Base-by-base conservation (phyloP, 2,797 vertebrate species). In the Danio jaintianensis region DNA sequence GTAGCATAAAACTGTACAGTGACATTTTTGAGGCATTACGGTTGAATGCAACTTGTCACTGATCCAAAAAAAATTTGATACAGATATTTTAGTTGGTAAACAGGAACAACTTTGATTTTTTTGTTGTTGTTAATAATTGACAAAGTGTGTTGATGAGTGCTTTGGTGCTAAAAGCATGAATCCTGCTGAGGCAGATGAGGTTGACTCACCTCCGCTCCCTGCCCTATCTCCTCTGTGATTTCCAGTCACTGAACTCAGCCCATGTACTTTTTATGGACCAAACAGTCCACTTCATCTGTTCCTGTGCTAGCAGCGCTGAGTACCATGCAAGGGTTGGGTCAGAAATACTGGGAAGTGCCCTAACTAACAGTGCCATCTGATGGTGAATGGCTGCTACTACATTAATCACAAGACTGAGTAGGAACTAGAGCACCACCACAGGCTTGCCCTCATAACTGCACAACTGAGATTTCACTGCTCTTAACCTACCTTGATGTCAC, bases 311-410 rank as follows among this genome's bases (percentile, higher is more conserved):
- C 66, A 42, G 56, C 55, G 10, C 63, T 61, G 55, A 78, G 64
- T 42, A 71, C 48, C 62, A 18, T 22, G 10, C 80, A 75, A 70
- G 75, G 68, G 63, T 55, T 82, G 82, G 75, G 80, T 79, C 64
- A 50, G 47, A 64, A 80, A 82, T 63, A 82, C 38, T 43, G 48
- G 71, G 48, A 83, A 82, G 82, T 84, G 80, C 52, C 84, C 83
- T 86, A 86, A 86, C 84, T 82, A 84, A 87, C 85, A 89, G 86
- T 90, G 88, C 88, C 88, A 87, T 80, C 90, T 84, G 63, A 83
- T 87, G 86, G 83, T 22, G 8, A 76, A 71, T 61, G 40, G n/a
- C 50, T 7, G 50, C 50, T 53, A 79, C 48, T 84, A 64, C 83
- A 61, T 12, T 7, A 13, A 45, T 76, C 52, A 72, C 70, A 72